Evolutionary conservation across 2,797 vertebrate species (phyloP).

Genomic region (Sebastes hopkinsi): DNA sequence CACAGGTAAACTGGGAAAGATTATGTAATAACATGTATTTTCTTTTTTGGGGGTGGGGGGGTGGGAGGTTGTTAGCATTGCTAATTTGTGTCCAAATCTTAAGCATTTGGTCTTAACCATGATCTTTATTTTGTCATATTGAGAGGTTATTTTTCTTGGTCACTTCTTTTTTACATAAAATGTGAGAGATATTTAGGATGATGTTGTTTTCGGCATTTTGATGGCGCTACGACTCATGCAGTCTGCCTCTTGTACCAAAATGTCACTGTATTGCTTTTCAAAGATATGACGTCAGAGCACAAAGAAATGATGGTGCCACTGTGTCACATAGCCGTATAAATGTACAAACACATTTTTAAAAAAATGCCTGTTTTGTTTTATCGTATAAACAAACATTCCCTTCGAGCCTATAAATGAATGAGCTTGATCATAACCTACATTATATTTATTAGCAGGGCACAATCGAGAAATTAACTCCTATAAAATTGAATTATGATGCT

Average conservation of each 20-base stretch:
- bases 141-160: neutral
- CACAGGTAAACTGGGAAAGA: neutral
- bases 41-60: neutral
- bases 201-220: conserved; percentile 11
- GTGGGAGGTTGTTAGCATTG: neutral
- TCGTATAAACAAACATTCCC: conserved; percentile 64
- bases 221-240: neutral
- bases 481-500: conserved; percentile 42
- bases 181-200: neutral
- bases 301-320: conserved; percentile 47
- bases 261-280: conserved; percentile 58
- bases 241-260: conserved; percentile 10
- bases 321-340: conserved; percentile 73
- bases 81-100: neutral
- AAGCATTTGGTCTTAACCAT: neutral
- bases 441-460: conserved; percentile 47
- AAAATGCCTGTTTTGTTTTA: conserved; percentile 47
- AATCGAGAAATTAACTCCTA: conserved; percentile 30
- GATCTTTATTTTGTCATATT: conserved; percentile 6
- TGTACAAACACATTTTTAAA: conserved; percentile 72
- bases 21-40: neutral
- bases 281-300: conserved; percentile 38
- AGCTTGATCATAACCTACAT: conserved; percentile 42
- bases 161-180: conserved; percentile 13
- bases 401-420: conserved; percentile 60